Evolutionary conservation across 2,797 vertebrate genomes (phyloP), one percentile per base, ranked within the genome.

Genomic region (Mormyrops boulengeri): DNA sequence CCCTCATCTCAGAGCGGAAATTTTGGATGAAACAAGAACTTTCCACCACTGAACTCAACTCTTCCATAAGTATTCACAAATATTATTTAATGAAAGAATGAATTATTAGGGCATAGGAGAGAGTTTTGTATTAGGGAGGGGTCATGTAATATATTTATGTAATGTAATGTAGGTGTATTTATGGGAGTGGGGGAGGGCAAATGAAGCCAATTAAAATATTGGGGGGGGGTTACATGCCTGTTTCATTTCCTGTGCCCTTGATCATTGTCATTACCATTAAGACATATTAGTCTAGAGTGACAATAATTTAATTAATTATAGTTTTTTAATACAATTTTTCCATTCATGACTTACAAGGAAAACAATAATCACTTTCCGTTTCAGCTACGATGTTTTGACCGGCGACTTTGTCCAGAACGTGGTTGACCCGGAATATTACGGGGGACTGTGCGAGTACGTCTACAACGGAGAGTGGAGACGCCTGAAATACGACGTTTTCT

Each of bases 381-480:
- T 90, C 91, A 99, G 98, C 62, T 98, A 95, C 92, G 98, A 97
- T 44, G 91, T 96, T 87, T 93, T 99, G 90, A 97, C 95, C 0
- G 93, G 93, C 80, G 92, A 95, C 2, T 95, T 93, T 91, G 88
- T 92, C 4, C 94, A 94, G 91, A 93, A 89, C 0, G 90, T 97
- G 0, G 95, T 98, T 0, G 98, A 99, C 44, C 93, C 94, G 0
- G 91, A 5, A 0, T 99, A 96, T 92, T 97, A 94, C 4, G 98
- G 97, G 2, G 98, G 98, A 50, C 44, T 93, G 30, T 99, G 98
- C 92, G 97, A 99, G 92, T 96, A 94, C 0, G 95, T 99, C 52
- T 99, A 99, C 88, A 99, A 99, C 0, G 98, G 98, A 0, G 97
- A 99, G 73, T 99, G 98, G 99, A 95, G 97, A 89, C 95, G 96